Evolutionary conservation across 2,888 invertebrate genomes (phyloP), one percentile per base, ranked within the genome.

Genomic region (Macrosiphum euphorbiae): DNA sequence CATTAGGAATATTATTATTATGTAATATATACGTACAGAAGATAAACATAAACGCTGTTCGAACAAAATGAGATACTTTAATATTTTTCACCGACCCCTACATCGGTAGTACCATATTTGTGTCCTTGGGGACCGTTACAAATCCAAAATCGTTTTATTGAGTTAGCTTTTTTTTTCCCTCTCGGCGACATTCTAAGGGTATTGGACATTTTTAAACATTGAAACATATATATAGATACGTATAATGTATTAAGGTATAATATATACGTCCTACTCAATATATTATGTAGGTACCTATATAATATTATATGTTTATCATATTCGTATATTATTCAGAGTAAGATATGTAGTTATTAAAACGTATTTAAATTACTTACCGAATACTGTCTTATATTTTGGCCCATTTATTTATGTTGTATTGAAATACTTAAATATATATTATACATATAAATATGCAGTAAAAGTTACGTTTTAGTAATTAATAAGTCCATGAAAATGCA

Each of bases 121-220:
- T 16, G 67, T 67, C n/a, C 67, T 67, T 67, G n/a, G 67, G 67
- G 67, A 67, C 67, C 67, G 67, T 67, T 67, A 67, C n/a, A 67
- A 67, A 67, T 67, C 67, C 67, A 67, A 67, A 67, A 67, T n/a
- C 67, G n/a, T 67, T n/a, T 67, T 67, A 67, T 67, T 67, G n/a
- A n/a, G 67, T n/a, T 67, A 67, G 61, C 67, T n/a, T n/a, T n/a
- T n/a, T n/a, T 67, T 67, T 67, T 67, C 13, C 67, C n/a, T 67
- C 16, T n/a, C 16, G 13, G 16, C 5, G n/a, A n/a, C 67, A n/a
- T 67, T 67, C 5, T n/a, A 67, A 67, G n/a, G 16, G 16, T 67
- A 67, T 67, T 13, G 16, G n/a, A 10, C n/a, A 67, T 16, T n/a
- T n/a, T 24, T 5, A n/a, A 67, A 67, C n/a, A n/a, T 67, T 67